Evolutionary conservation across 2,888 invertebrate genomes (phyloP).

Genomic region (Oxytorus armatus): DNA sequence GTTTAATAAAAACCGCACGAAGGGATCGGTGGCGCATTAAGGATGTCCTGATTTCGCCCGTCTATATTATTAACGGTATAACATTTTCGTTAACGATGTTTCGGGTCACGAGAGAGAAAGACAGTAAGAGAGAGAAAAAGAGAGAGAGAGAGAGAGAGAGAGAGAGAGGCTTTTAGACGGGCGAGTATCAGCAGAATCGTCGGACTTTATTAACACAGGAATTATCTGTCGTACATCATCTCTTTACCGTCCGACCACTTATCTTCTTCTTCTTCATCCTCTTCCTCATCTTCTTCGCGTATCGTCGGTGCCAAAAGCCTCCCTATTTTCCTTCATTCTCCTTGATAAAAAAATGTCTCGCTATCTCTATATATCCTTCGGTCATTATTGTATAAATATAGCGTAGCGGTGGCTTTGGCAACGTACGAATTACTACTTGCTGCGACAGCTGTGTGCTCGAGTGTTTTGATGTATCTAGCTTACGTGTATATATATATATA

Average conservation of each 20-base stretch:
- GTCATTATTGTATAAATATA: conserved; percentile 46
- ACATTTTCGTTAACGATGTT: conserved; percentile 27
- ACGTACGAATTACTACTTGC: conserved; percentile 58
- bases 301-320: conserved; percentile 56
- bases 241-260: conserved; percentile 9
- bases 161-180: background rate
- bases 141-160: conserved; percentile 3
- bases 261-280: conserved; percentile 31
- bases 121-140: background rate
- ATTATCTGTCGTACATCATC: conserved; percentile 24
- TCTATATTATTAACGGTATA: no score
- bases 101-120: conserved; percentile 19
- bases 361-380: conserved; percentile 46
- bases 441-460: conserved; percentile 67
- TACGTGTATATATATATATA: conserved; percentile 24
- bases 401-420: conserved; percentile 63
- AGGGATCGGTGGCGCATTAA: conserved; percentile 3
- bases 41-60: conserved; percentile 20
- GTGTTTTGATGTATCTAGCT: conserved; percentile 59
- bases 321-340: background rate
- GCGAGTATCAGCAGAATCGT: conserved; percentile 24
- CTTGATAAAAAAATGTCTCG: conserved; percentile 36
- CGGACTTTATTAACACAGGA: conserved; percentile 39
- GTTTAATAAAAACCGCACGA: no score
- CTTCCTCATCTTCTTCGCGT: conserved; percentile 27